These are phyloP conservation scores for Pelodiscus sinensis DNA, from an alignment of 2,113 vertebrate genomes.

Conservation along the genomic window DNA sequence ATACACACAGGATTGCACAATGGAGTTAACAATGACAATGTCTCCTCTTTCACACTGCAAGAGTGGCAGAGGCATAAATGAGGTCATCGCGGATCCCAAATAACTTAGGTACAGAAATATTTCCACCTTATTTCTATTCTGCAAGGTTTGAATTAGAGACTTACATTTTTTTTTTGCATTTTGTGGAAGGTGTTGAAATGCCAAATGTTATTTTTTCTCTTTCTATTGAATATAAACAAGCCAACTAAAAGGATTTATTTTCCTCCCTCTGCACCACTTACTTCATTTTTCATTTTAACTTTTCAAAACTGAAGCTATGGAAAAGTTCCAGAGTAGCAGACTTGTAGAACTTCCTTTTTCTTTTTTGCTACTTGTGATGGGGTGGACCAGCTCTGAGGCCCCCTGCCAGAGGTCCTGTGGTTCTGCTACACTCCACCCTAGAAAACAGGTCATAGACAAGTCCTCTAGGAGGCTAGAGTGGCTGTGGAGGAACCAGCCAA, in stretches of 20 bases:
- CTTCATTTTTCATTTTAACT: background rate
- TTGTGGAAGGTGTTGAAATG: background rate
- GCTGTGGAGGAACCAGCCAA: too few relatives aligned
- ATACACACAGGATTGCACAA: accelerated
- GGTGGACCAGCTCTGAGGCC: too few relatives aligned
- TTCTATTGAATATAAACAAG: background rate
- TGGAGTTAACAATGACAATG: accelerated
- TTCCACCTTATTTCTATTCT: conserved; percentile 19
- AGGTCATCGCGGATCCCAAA: background rate
- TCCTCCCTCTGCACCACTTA: background rate
- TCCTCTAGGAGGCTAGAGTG: too few relatives aligned
- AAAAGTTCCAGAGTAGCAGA: background rate
- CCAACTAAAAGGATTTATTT: accelerated
- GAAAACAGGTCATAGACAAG: too few relatives aligned
- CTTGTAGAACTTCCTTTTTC: background rate
- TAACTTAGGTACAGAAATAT: background rate
- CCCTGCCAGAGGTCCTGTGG: too few relatives aligned
- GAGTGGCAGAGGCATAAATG: background rate
- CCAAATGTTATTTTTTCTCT: background rate
- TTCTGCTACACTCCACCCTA: too few relatives aligned
- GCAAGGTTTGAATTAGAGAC: background rate
- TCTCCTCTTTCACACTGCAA: background rate
- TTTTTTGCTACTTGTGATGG: background rate
- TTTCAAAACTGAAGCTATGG: background rate
- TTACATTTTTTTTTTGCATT: too few relatives aligned